Conservation (phyloP, 2,113 vertebrate species). For the Origma solitaria region DNA sequence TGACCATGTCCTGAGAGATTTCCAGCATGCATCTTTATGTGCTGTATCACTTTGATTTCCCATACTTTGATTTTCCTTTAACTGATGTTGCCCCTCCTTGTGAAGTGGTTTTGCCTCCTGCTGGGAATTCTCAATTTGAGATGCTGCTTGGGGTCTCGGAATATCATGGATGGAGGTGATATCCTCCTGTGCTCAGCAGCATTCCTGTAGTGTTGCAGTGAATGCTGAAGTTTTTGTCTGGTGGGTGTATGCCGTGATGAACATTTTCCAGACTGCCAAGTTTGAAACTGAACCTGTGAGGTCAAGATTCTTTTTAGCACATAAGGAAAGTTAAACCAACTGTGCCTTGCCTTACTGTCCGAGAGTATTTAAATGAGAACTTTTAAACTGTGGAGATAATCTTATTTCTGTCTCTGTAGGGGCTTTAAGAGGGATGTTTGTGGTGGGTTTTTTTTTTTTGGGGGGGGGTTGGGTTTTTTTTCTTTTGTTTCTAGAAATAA, state of each 20-base stretch:
- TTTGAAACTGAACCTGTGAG: not conserved
- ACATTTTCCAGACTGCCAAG: not conserved
- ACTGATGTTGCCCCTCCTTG: not conserved
- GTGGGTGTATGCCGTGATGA: not conserved
- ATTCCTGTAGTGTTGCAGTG: not conserved
- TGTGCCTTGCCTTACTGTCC: not conserved
- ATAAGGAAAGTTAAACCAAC: not conserved
- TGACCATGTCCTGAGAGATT: rapidly evolving
- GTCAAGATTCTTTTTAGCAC: not conserved
- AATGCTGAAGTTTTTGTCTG: not conserved
- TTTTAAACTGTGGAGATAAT: not conserved
- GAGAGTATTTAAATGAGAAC: not conserved
- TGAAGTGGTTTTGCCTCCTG: not conserved
- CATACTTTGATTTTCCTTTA: not conserved
- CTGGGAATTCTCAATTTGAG: not conserved
- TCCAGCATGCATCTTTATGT: rapidly evolving
- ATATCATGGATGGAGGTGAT: not conserved
- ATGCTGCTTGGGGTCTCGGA: not conserved
- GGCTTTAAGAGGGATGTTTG: not conserved
- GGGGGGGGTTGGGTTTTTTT: rapidly evolving
- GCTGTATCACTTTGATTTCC: not conserved
- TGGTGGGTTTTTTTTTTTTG: not conserved
- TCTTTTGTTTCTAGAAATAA: not conserved
- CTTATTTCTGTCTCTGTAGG: not conserved
- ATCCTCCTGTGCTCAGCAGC: not conserved